Percentiles rank a stretch among this genome's conserved stretches.
Evolutionary conservation across 2,797 vertebrate species (phyloP).

Genomic region (Apogon hyalosoma): DNA sequence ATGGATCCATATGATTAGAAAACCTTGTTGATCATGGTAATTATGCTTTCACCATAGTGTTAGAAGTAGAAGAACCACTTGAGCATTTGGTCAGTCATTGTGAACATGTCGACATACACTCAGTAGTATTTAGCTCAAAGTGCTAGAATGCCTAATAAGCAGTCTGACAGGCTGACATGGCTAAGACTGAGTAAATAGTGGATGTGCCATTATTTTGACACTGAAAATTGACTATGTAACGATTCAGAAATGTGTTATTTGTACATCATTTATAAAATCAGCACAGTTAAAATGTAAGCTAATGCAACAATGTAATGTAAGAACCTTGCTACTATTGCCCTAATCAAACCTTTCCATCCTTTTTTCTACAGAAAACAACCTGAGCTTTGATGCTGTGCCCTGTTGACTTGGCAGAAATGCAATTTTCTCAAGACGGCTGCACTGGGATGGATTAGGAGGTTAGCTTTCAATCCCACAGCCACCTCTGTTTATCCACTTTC

Average conservation of each 20-base stretch:
- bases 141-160: no score
- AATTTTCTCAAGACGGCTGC: slow-evolving; percentile 29
- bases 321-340: background rate
- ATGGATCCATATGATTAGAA: no score
- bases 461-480: slow-evolving; percentile 14
- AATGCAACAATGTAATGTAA: background rate
- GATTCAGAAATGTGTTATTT: background rate
- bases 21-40: no score
- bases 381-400: slow-evolving; percentile 3
- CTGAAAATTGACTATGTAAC: slow-evolving; percentile 6
- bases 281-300: background rate
- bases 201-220: background rate
- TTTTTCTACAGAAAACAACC: slow-evolving; percentile 46
- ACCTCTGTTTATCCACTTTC: slow-evolving; percentile 3
- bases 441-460: slow-evolving; percentile 73
- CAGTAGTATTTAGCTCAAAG: no score
- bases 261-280: background rate
- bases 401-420: slow-evolving; percentile 46
- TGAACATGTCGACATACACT: no score
- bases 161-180: no score
- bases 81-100: no score
- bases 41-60: no score
- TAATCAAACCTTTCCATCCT: slow-evolving; percentile 12
- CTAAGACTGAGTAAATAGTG: no score
- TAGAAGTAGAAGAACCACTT: no score